A percentile compares a stretch with the other conserved stretches of the same genome.
phyloP scores from a whole-genome alignment of 92 coral and sea anemone genomes.

The Epizoanthus illoricatus region DNA sequence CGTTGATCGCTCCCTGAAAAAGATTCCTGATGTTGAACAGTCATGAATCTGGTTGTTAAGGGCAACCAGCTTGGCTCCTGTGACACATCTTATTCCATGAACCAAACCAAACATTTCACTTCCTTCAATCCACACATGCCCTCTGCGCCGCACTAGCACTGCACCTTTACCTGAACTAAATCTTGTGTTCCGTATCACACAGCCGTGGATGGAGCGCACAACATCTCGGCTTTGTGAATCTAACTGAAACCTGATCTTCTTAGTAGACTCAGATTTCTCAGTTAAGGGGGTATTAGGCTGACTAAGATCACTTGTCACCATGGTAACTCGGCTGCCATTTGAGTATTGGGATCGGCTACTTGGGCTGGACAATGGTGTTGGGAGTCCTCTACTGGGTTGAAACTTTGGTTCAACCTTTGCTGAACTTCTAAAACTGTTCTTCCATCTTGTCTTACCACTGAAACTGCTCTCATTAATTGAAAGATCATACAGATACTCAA shows the following conservation, averaged over 20 bases:
- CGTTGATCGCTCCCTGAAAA: slow-evolving; percentile 85
- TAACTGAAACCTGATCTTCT: slow-evolving; percentile 57
- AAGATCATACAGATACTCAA: slow-evolving; percentile 81
- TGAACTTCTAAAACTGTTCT: slow-evolving; percentile 33
- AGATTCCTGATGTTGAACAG: slow-evolving; percentile 90
- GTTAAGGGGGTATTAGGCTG: slow-evolving; percentile 37
- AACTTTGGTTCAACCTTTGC: slow-evolving; percentile 28
- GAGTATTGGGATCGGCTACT: slow-evolving; percentile 42
- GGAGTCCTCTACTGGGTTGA: slow-evolving; percentile 49
- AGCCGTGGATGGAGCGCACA: slow-evolving; percentile 82
- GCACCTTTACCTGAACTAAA: slow-evolving; percentile 83
- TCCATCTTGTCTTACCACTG: slow-evolving; percentile 14
- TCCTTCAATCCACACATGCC: slow-evolving; percentile 95
- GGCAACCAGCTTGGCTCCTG: slow-evolving; percentile 80
- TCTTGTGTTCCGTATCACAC: slow-evolving; percentile 76
- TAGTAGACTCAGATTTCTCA: slow-evolving; percentile 25
- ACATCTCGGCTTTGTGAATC: slow-evolving; percentile 70
- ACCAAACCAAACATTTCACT: slow-evolving; percentile 75
- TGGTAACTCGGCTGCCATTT: slow-evolving; percentile 54
- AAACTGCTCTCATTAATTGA: slow-evolving; percentile 48
- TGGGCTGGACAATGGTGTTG: slow-evolving; percentile 33
- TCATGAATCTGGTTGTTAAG: slow-evolving; percentile 82
- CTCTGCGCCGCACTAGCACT: slow-evolving; percentile 80
- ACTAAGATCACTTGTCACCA: slow-evolving; percentile 54
- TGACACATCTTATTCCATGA: slow-evolving; percentile 82